Conservation (phyloP, 92 coral and sea anemone genomes). For the Siderastrea radians region DNA sequence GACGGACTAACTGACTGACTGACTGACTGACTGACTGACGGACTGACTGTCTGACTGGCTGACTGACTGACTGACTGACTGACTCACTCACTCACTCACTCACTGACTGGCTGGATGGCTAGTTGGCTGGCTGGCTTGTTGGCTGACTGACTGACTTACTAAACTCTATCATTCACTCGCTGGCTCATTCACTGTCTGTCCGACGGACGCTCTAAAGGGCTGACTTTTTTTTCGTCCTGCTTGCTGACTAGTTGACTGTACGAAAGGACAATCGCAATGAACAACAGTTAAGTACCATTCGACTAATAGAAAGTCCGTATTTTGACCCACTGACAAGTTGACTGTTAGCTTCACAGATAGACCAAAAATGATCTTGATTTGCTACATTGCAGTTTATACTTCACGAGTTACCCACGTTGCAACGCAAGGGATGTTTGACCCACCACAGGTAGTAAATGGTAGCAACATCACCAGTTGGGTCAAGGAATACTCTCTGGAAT, state of each 20-base stretch:
- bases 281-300: no score
- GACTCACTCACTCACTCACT: not conserved
- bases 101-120: no score
- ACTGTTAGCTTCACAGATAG: not conserved
- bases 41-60: not conserved
- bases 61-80: not conserved
- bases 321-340: no score
- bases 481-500: slow-evolving; percentile 30
- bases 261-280: no score
- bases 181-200: no score
- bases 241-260: no score
- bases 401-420: slow-evolving; percentile 51
- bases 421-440: slow-evolving; percentile 48
- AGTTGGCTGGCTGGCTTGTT: no score
- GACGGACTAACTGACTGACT: not conserved
- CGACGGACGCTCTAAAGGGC: no score
- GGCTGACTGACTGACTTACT: not conserved
- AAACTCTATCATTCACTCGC: no score
- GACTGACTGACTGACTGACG: not conserved
- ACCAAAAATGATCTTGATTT: no score
- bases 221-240: no score
- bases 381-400: slow-evolving; percentile 12
- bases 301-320: no score
- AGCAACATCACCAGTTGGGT: slow-evolving; percentile 37
- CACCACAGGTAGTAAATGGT: slow-evolving; percentile 27